Evolutionary conservation across 2,888 invertebrate genomes (phyloP), one percentile per base, ranked within the genome.

Genomic region (Ophion ellenae): DNA sequence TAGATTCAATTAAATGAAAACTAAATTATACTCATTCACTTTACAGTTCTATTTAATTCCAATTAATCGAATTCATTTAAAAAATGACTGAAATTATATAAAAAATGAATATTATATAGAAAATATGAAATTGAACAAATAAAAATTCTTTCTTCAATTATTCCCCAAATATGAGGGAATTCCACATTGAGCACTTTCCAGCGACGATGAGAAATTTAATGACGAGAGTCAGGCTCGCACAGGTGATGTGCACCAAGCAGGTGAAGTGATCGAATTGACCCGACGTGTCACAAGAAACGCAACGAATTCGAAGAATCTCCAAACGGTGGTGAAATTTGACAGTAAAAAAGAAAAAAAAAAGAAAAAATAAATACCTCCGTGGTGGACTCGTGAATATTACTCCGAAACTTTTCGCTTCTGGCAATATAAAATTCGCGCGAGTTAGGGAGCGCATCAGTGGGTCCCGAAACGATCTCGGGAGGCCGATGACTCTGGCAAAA

Each of bases 401-500:
- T 40, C 63, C 20, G 75, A 3, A 63, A 67, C 59, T 45, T 81
- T 28, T 83, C 67, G 80, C 78, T 81, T 66, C 86, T 76, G 73
- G 77, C 70, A 66, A 40, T 83, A 67, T 84, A 83, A 76, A 79
- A 81, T 81, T 81, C 67, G n/a, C 71, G 40, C 24, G 64, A 75
- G 47, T 69, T 47, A 63, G 11, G 36, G 53, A 75, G 67, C 28
- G 53, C 76, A 67, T 24, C 63, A n/a, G 77, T 32, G 47, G 32
- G 47, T 36, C 20, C 32, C 40, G 14, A 28, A 45, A 79, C 64
- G 86, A 86, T 85, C 76, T 79, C 45, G 53, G 32, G 66, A 82
- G 88, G 83, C 74, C 87, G 78, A 83, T 70, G 83, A 78, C 85
- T 85, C 45, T 47, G 69, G 69, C 81, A 63, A 63, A 76, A 77